Percentiles rank a stretch among this genome's conserved stretches.
phyloP scores from a whole-genome alignment of 2,113 vertebrate species.

The Nycticorax nycticorax region DNA sequence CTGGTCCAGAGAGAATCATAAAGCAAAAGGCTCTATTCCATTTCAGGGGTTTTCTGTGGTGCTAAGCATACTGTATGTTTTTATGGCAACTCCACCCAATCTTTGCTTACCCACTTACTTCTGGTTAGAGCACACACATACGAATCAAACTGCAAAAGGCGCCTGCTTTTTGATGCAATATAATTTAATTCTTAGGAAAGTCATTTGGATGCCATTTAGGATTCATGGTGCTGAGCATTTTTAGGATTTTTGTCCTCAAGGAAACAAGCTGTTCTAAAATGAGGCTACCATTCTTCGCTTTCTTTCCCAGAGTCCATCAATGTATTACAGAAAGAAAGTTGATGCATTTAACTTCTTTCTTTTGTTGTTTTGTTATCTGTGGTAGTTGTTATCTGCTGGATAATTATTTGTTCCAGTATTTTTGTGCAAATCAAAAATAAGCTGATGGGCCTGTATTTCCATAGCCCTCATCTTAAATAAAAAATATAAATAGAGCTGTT shows the following conservation, averaged over 20 bases:
- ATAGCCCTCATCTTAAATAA: not conserved
- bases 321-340: not conserved
- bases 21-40: not conserved
- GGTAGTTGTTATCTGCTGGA: not conserved
- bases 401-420: not conserved
- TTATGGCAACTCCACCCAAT: not conserved
- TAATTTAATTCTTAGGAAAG: slow-evolving; percentile 42
- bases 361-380: not conserved
- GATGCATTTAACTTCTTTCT: not conserved
- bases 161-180: not conserved
- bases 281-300: not conserved
- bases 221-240: not conserved
- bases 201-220: not conserved
- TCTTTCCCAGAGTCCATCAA: not conserved
- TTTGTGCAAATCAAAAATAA: not conserved
- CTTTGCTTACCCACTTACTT: not conserved
- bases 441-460: not conserved
- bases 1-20: not conserved
- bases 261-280: not conserved
- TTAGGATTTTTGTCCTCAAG: not conserved
- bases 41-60: not conserved
- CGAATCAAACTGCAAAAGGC: not conserved
- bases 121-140: not conserved
- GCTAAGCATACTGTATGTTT: not conserved
- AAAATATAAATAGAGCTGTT: not conserved